phyloP scores from a whole-genome alignment of 2,888 invertebrate species.

The Hirtodrosophila cameraria region DNA sequence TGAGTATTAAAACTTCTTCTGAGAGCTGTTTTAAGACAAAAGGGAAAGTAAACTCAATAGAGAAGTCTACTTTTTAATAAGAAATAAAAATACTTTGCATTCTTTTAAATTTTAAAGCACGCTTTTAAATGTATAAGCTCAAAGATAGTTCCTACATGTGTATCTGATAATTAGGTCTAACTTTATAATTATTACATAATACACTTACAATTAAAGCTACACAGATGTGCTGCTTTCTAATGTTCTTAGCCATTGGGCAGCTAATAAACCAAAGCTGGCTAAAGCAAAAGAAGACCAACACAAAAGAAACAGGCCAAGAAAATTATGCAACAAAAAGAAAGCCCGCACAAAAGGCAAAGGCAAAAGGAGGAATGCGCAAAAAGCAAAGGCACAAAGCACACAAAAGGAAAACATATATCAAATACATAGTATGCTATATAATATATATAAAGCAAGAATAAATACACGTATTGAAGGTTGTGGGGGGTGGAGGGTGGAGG shows the following conservation, averaged over 20 bases:
- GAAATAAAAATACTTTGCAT: no score
- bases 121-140: no score
- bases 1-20: no score
- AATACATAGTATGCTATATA: background rate
- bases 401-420: slow-evolving; percentile 19
- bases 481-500: no score
- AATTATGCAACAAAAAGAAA: slow-evolving; percentile 44
- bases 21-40: no score
- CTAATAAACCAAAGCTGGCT: background rate
- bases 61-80: no score
- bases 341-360: slow-evolving; percentile 12
- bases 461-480: slow-evolving; percentile 32
- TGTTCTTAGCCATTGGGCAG: background rate
- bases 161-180: no score
- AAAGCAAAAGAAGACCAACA: background rate
- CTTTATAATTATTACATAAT: no score
- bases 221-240: background rate
- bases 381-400: slow-evolving; percentile 10
- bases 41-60: no score
- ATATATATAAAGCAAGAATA: slow-evolving; percentile 11
- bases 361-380: slow-evolving; percentile 9
- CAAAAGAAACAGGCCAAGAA: slow-evolving; percentile 22
- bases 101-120: no score
- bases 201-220: background rate
- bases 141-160: no score